A percentile compares a stretch with the other conserved stretches of the same genome.
phyloP scores from a whole-genome alignment of 1,140 invertebrate genomes.

The Popillia japonica region DNA sequence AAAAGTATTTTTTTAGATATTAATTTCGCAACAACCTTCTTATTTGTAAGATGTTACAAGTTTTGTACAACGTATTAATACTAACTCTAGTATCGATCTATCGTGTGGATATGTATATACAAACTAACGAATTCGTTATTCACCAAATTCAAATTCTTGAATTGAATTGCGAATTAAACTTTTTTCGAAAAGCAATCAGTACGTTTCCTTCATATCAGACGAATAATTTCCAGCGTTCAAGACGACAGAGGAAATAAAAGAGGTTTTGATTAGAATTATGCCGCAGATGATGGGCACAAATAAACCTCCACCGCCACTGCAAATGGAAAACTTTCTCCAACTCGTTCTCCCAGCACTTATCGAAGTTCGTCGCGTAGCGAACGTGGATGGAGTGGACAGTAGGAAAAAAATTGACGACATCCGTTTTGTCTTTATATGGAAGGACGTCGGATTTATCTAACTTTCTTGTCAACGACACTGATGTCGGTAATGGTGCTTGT shows the following conservation, averaged over 20 bases:
- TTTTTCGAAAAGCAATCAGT: slow-evolving; percentile 21
- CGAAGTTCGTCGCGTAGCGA: background rate
- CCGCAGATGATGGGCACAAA: slow-evolving; percentile 13
- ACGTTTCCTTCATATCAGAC: background rate
- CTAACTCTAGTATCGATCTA: too few species aligned
- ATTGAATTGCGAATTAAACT: slow-evolving; percentile 17
- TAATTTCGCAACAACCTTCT: too few species aligned
- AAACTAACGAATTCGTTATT: too few species aligned
- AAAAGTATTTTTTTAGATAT: too few species aligned
- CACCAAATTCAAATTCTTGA: too few species aligned
- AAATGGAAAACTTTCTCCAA: slow-evolving; percentile 15
- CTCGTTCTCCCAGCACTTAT: slow-evolving; percentile 9
- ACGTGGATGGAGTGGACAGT: background rate
- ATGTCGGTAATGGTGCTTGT: slow-evolving; percentile 22
- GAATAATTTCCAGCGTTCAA: slow-evolving; percentile 20
- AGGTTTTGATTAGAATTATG: slow-evolving; percentile 25
- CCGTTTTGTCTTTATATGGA: slow-evolving; percentile 27
- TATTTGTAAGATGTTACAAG: too few species aligned
- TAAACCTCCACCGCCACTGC: background rate
- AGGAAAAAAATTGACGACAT: slow-evolving; percentile 29
- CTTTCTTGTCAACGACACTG: slow-evolving; percentile 30
- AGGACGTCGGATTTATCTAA: slow-evolving; percentile 24
- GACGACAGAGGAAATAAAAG: slow-evolving; percentile 11
- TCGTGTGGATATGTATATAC: too few species aligned
- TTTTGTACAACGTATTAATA: too few species aligned